Percentiles rank a stretch among this genome's conserved stretches.
Conservation (phyloP, 2,888 invertebrate species). For the Drosophila fulvimacula region DNA sequence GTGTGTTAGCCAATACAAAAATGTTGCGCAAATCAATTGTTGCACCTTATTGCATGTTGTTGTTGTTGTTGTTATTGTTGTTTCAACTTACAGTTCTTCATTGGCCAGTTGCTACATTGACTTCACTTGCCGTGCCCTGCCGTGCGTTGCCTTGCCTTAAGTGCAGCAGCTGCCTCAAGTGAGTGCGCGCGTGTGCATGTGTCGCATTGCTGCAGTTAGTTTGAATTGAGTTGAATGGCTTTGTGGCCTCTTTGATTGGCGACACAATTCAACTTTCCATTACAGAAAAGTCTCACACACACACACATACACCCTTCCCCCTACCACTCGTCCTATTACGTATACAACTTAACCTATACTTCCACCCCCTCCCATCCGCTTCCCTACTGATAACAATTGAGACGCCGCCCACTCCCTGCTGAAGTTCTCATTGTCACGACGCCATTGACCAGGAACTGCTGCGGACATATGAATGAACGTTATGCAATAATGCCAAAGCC, state of each 20-base stretch:
- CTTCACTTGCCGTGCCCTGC: not conserved
- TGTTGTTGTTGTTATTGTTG: not conserved
- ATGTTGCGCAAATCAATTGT: constrained; percentile 21
- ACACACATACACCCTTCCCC: not conserved
- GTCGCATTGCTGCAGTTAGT: constrained; percentile 28
- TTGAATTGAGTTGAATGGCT: constrained; percentile 54
- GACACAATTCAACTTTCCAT: constrained; percentile 8
- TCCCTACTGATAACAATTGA: constrained; percentile 19
- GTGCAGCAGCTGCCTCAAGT: constrained; percentile 5
- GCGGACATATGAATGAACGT: constrained; percentile 31
- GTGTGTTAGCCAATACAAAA: constrained; percentile 3
- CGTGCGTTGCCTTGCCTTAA: constrained; percentile 3
- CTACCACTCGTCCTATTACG: constrained; percentile 7
- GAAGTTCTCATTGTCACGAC: constrained; percentile 22
- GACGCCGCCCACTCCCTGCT: not conserved
- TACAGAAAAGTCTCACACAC: constrained; percentile 4
- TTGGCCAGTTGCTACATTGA: constrained; percentile 1
- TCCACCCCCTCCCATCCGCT: not conserved
- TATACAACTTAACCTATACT: constrained; percentile 47
- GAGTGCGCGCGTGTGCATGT: not conserved
- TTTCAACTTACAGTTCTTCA: constrained; percentile 1
- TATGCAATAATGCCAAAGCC: constrained; percentile 25
- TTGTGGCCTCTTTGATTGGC: constrained; percentile 36
- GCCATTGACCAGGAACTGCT: constrained; percentile 39
- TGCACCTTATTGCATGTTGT: constrained; percentile 9